phyloP scores from a whole-genome alignment of 37 sponge, comb jelly and placozoan species.

The Lycopodina hypogea region DNA sequence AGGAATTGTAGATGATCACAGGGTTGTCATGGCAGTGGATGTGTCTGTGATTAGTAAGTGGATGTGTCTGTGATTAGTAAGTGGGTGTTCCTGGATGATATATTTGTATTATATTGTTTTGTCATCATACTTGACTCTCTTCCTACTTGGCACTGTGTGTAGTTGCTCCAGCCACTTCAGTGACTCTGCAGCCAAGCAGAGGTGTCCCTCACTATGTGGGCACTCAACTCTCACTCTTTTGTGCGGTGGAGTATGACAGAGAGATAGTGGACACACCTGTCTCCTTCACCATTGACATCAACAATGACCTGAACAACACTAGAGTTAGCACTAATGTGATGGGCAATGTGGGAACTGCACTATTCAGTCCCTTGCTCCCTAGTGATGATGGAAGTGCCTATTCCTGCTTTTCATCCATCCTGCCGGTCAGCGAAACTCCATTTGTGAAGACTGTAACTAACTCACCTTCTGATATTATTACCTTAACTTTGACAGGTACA shows the following conservation, averaged over 20 bases:
- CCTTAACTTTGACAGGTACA: no score
- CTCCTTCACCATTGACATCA: not conserved
- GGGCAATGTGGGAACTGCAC: not conserved
- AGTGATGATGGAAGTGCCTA: not conserved
- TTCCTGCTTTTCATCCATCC: not conserved
- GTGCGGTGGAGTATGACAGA: not conserved
- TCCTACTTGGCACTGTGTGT: no score
- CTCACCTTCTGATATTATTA: not conserved
- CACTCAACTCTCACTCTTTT: constrained; percentile 2
- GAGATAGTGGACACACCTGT: constrained; percentile 2
- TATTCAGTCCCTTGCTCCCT: not conserved
- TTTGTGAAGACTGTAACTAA: not conserved
- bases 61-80: not conserved
- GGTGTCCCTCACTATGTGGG: not conserved
- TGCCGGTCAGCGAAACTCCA: not conserved
- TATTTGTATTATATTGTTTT: no score
- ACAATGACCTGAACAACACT: not conserved
- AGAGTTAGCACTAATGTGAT: not conserved
- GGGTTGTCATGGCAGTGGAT: not conserved
- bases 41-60: constrained; percentile 14
- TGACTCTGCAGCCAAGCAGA: not conserved
- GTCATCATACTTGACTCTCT: no score
- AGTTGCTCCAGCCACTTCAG: constrained; percentile 7
- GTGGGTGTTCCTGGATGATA: not conserved
- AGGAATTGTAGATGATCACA: not conserved